Evolutionary conservation across 2,797 vertebrate genomes (phyloP), one percentile per base, ranked within the genome.

Genomic region (Ctenochaetus hawaiiensis): DNA sequence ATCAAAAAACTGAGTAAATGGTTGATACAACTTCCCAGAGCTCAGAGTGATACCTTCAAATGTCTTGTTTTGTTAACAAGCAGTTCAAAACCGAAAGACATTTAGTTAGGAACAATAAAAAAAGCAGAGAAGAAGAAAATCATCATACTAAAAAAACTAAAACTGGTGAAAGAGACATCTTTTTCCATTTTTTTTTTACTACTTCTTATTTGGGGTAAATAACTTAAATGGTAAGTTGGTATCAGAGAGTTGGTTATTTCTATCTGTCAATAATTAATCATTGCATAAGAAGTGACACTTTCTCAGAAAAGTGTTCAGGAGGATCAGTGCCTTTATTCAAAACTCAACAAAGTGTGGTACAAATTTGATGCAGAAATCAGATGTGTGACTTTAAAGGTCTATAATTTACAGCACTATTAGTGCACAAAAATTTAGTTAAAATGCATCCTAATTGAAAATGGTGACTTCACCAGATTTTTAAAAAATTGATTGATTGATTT

Each of bases 111-210:
- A 52, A 3, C 34, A 5, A 56, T 12, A 43, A 6, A 49, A 41
- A 62, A 71, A n/a, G 30, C n/a, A 37, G 26, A 53, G 18, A 44
- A 41, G 52, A 16, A 65, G 39, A 37, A 60, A 51, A 34, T 54
- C 1, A 1, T 74, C 22, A 49, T n/a, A 37, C 2, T 22, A 2
- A 22, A 67, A 8, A 65, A 52, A 49, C 16, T 49, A 7, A 34
- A 51, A 70, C 34, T 5, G 37, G 4, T 54, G 11, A 30, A 48
- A 18, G 6, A 17, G 16, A 30, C 26, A 30, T 3, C 26, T 30
- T 30, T 30, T 30, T 0, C 26, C 26, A 54, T 17, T 2, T 5
- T n/a, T 22, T 10, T 49, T 60, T 43, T 2, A 22, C 39, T 20
- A 12, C 34, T 13, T 48, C 8, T 30, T 20, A 34, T 17, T 43